Conservation (phyloP, 2,113 vertebrate species). For the Geococcyx californianus region DNA sequence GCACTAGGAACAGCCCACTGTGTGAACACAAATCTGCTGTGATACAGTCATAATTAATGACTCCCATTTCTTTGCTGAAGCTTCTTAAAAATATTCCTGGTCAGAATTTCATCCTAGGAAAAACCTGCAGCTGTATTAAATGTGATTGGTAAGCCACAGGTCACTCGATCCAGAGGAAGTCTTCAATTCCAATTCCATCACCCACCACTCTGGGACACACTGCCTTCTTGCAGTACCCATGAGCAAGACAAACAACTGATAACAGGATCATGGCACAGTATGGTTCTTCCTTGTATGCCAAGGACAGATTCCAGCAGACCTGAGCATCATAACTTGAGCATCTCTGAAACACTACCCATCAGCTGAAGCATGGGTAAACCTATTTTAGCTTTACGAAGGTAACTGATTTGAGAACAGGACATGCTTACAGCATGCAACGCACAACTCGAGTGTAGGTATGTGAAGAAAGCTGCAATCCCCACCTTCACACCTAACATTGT, state of each 20-base stretch:
- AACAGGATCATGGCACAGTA: accelerated
- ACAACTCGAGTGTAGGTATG: accelerated
- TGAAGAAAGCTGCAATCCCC: background rate
- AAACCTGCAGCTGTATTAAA: background rate
- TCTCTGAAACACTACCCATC: background rate
- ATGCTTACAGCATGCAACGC: background rate
- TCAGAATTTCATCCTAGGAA: background rate
- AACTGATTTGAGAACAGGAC: background rate
- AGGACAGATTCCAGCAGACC: background rate
- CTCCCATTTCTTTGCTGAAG: background rate
- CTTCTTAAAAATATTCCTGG: background rate
- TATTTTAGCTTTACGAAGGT: background rate
- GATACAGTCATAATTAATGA: background rate
- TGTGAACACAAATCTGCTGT: background rate
- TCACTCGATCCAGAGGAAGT: background rate
- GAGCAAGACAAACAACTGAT: background rate
- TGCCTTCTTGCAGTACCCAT: background rate
- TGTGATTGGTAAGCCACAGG: background rate
- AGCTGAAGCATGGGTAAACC: background rate
- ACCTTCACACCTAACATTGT: background rate
- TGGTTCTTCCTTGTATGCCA: background rate
- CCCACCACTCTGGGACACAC: background rate
- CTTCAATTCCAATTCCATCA: background rate
- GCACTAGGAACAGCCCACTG: background rate
- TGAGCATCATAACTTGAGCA: background rate